Evolutionary conservation across 2,113 vertebrate genomes (phyloP).

Genomic region (Dissostichus mawsoni): DNA sequence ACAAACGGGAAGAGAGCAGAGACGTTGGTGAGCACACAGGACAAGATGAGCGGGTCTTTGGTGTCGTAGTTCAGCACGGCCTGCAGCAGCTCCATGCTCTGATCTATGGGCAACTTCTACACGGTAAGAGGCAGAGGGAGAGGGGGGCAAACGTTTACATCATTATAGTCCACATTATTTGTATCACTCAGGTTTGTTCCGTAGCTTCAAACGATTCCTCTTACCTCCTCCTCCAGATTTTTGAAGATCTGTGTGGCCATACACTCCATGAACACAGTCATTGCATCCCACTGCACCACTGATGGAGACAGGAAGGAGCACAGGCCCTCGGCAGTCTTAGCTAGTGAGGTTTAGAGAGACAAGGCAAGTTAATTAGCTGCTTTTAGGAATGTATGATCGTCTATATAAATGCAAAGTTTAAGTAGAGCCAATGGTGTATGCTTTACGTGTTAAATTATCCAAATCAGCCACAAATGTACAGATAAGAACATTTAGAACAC

Average conservation of each 20-base stretch:
- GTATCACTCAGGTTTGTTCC: not conserved
- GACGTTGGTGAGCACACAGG: slow-evolving; percentile 93
- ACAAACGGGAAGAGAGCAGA: slow-evolving; percentile 94
- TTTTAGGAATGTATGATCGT: not conserved
- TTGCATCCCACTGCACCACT: slow-evolving; percentile 95
- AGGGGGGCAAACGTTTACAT: not conserved
- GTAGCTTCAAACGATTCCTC: not conserved
- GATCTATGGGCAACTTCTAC: slow-evolving; percentile 89
- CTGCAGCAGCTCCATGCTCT: slow-evolving; percentile 92
- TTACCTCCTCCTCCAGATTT: slow-evolving; percentile 91
- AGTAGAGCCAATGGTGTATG: too few relatives aligned
- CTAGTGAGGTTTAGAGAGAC: slow-evolving; percentile 64
- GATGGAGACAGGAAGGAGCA: slow-evolving; percentile 92
- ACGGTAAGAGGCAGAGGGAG: slow-evolving; percentile 14
- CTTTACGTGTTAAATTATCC: not conserved
- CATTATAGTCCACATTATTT: not conserved
- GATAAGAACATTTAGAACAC: not conserved
- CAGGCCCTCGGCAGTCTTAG: slow-evolving; percentile 86
- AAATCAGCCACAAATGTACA: not conserved
- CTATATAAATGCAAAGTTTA: too few relatives aligned
- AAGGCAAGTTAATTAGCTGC: not conserved
- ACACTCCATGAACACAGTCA: slow-evolving; percentile 95
- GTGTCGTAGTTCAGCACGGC: slow-evolving; percentile 91
- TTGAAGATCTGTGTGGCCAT: slow-evolving; percentile 90
- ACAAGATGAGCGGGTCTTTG: slow-evolving; percentile 94